Conservation (phyloP, 64 coral and sea anemone genomes). For the Anthopleura sola region DNA sequence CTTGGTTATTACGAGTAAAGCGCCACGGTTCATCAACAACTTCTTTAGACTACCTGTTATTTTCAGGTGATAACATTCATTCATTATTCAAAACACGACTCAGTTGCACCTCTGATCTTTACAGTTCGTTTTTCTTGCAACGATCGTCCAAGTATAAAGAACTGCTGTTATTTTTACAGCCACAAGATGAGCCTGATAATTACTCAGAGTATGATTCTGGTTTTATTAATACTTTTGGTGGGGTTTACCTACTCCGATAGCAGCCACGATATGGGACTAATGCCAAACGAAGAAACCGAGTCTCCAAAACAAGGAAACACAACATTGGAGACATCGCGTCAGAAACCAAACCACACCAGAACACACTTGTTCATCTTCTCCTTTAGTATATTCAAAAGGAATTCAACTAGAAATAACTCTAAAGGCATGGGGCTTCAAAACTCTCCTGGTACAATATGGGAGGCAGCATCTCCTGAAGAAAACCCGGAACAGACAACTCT, state of each 20-base stretch:
- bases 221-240: background rate
- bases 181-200: background rate
- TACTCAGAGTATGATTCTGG: background rate
- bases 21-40: background rate
- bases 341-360: constrained; percentile 9
- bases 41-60: background rate
- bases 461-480: background rate
- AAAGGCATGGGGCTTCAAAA: background rate
- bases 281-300: background rate
- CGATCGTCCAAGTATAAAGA: background rate
- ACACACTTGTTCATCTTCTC: constrained; percentile 12
- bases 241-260: background rate
- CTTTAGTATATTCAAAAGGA: background rate
- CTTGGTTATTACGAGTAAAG: background rate
- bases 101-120: background rate
- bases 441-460: background rate
- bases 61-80: background rate
- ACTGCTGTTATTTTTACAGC: background rate
- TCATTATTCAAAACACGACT: background rate
- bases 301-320: background rate
- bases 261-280: constrained; percentile 7
- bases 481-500: constrained; percentile 4
- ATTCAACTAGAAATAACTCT: background rate
- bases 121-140: background rate
- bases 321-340: background rate